Base-by-base conservation (phyloP, 1,140 invertebrate species). In the Bombus cullumanus region DNA sequence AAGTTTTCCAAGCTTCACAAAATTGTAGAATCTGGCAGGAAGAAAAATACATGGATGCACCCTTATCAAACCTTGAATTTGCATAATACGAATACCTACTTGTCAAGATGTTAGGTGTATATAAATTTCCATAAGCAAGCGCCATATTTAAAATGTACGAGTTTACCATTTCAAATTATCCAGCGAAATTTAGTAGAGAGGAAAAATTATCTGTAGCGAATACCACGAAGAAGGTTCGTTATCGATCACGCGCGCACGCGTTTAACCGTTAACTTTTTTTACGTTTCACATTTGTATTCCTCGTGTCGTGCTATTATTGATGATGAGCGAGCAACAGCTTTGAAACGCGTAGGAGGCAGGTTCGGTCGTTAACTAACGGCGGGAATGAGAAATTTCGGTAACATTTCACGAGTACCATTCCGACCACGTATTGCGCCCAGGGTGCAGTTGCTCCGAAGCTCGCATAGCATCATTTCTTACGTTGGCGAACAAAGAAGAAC, bases 361-460 rank as follows among this genome's bases (percentile, higher is more conserved):
- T 41, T 25, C 25, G 41, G 31, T 57, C 68, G 83, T 85, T 85
- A 85, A 85, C 80, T 80, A 78, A 77, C 68, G 57, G 68, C 68
- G 31, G 68, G 83, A 72, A 85, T 85, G 83, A 85, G 83, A 85
- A 85, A 85, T 85, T 85, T 85, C 83, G 77, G 83, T 62, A 85
- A 85, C 83, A 85, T 85, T 85, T 85, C 83, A 85, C 83, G 9
- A 15, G 83, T 34, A 73, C 76, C 76, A 85, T 85, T 85, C 83
- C 76, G 41, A 80, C 80, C 83, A 85, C 83, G 83, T 85, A 64
- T 71, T 53, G 53, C 68, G 68, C 43, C 53, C 37, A 15, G 47
- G 68, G 83, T 39, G 83, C 83, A 80, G 83, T 71, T 39, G 75
- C 75, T 62, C 47, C 64, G 53, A 28, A 39, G 28, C 34, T 57